Base-by-base conservation (phyloP, 2,888 invertebrate genomes). In the Hyalella azteca region DNA sequence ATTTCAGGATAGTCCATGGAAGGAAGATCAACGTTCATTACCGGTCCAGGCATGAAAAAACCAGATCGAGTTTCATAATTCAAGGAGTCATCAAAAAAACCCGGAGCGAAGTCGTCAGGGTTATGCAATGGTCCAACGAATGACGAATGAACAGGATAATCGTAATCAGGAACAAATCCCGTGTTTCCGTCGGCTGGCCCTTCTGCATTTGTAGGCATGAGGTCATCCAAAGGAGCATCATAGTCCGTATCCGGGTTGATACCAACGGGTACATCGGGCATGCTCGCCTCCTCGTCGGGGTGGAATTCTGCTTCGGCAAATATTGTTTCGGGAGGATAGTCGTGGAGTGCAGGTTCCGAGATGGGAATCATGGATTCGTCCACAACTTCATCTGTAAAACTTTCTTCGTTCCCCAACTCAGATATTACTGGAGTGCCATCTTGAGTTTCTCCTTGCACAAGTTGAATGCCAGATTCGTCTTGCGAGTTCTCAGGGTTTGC, bases 91-190 rank as follows among this genome's bases (percentile, higher is more conserved):
- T 36, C 66, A 32, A 26, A 26, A 26, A 54, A 54, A 29, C 26
- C 54, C 26, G 22, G 54, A 54, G 32, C 29, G 39, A 7, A 66
- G 36, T 36, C 36, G 5, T 32, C 15, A 19, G 66, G 39, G 19
- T 66, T 36, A 66, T 66, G 36, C 5, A 66, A 29, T 13, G 66
- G 66, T 66, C 66, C 66, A 19, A 66, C 66, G 39, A 66, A 66
- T 15, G 66, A 29, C 3, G 66, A 66, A 36, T 66, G 36, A 36
- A 36, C 19, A 36, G 66, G 66, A 36, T 66, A 66, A 36, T 66
- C 66, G n/a, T 66, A 66, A 66, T 66, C 66, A 7, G 36, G 2
- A 7, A 4, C 15, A 4, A 13, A 29, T 2, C 59, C 59, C n/a
- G n/a, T n/a, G n/a, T n/a, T n/a, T n/a, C n/a, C n/a, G n/a, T n/a